phyloP scores from a whole-genome alignment of 2,113 vertebrate genomes.

The Lagopus leucura region DNA sequence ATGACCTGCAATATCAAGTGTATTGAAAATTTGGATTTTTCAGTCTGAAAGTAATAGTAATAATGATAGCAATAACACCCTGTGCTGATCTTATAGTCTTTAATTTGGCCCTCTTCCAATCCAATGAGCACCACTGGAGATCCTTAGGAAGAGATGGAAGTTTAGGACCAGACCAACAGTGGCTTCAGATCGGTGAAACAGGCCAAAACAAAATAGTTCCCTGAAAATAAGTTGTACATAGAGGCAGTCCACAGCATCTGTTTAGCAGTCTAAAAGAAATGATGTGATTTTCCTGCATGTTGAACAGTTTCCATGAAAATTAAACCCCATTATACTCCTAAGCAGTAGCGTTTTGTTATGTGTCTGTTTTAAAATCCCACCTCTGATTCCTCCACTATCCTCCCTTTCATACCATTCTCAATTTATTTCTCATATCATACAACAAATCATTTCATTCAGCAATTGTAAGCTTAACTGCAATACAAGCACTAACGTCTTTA shows the following conservation, averaged over 20 bases:
- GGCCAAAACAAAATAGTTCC: neutral
- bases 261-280: neutral
- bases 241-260: accelerated
- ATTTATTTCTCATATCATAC: neutral
- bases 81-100: neutral
- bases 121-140: neutral
- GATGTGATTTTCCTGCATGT: accelerated
- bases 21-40: neutral
- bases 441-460: neutral
- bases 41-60: neutral
- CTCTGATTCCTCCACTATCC: neutral
- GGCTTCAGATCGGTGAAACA: neutral
- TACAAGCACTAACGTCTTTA: neutral
- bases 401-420: neutral
- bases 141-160: neutral
- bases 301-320: neutral
- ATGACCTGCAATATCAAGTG: neutral
- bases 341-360: accelerated
- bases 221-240: accelerated
- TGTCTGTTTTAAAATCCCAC: neutral
- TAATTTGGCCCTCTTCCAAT: neutral
- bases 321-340: neutral
- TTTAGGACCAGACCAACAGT: neutral
- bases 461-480: neutral
- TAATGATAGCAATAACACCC: neutral